Evolutionary conservation across 2,797 vertebrate genomes (phyloP).

Genomic region (Spinus olivaceus): DNA sequence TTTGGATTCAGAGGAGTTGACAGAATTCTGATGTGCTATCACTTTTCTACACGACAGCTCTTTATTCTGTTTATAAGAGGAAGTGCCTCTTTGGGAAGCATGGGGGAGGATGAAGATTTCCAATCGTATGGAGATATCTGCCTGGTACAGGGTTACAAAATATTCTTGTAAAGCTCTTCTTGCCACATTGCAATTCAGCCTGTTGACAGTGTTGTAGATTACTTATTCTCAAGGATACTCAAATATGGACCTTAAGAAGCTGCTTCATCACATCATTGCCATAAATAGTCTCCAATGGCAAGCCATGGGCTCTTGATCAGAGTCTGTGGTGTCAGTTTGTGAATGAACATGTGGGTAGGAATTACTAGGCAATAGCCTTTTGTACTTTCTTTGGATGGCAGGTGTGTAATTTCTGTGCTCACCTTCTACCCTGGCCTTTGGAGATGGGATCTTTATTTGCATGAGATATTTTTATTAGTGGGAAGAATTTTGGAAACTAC

Average conservation of each 20-base stretch:
- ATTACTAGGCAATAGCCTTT: background rate
- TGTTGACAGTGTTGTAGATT: background rate
- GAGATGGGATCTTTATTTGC: background rate
- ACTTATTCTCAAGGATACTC: background rate
- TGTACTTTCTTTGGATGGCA: background rate
- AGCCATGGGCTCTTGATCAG: background rate
- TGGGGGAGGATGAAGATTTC: background rate
- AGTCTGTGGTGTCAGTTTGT: background rate
- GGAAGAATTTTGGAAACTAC: background rate
- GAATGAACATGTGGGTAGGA: background rate
- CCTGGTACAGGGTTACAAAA: background rate
- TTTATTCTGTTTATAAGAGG: background rate
- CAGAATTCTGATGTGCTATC: conserved; percentile 2
- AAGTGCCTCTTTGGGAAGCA: background rate
- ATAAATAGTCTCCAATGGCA: background rate
- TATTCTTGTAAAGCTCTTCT: background rate
- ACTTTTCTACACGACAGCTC: background rate
- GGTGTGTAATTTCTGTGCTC: background rate
- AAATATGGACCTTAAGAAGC: background rate
- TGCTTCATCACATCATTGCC: background rate
- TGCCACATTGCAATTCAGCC: background rate
- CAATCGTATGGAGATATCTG: background rate
- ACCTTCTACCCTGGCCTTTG: background rate
- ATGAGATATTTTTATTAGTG: background rate
- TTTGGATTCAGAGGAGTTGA: background rate